phyloP scores from a whole-genome alignment of 2,888 invertebrate genomes.

The Eupithecia subfuscata region DNA sequence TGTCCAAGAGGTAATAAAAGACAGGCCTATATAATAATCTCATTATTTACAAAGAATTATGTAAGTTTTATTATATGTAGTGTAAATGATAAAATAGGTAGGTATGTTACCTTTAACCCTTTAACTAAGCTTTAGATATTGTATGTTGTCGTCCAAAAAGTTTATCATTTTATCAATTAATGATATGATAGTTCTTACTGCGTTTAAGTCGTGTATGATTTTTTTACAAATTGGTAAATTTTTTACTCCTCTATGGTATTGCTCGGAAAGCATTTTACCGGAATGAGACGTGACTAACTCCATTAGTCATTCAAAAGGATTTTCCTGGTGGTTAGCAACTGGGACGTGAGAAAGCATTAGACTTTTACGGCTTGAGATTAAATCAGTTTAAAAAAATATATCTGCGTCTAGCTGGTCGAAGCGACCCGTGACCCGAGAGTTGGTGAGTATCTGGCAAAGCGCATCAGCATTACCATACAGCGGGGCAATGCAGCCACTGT shows the following conservation, averaged over 20 bases:
- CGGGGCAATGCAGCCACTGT: too few relatives aligned
- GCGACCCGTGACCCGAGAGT: too few relatives aligned
- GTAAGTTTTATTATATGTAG: neutral
- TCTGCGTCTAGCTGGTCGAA: too few relatives aligned
- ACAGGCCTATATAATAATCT: neutral
- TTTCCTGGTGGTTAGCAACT: constrained; percentile 47
- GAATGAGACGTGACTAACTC: constrained; percentile 40
- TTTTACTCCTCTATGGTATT: constrained; percentile 18
- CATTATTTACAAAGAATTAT: constrained; percentile 3
- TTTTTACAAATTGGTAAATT: constrained; percentile 12
- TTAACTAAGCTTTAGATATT: neutral
- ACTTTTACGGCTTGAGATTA: neutral
- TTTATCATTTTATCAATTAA: neutral
- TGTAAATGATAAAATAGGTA: neutral
- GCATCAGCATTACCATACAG: too few relatives aligned
- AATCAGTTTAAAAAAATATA: too few relatives aligned
- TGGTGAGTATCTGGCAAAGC: too few relatives aligned
- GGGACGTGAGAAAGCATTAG: constrained; percentile 37
- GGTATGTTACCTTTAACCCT: too few relatives aligned
- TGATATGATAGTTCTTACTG: neutral
- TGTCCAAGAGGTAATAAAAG: constrained; percentile 2
- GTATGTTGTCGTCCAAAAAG: neutral
- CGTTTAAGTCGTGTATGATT: neutral
- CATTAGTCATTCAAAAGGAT: constrained; percentile 53
- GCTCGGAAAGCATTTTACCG: constrained; percentile 63